Percentiles rank a stretch among this genome's conserved stretches.
phyloP scores from a whole-genome alignment of 2,113 vertebrate species.

The Rhabdornis inornatus region DNA sequence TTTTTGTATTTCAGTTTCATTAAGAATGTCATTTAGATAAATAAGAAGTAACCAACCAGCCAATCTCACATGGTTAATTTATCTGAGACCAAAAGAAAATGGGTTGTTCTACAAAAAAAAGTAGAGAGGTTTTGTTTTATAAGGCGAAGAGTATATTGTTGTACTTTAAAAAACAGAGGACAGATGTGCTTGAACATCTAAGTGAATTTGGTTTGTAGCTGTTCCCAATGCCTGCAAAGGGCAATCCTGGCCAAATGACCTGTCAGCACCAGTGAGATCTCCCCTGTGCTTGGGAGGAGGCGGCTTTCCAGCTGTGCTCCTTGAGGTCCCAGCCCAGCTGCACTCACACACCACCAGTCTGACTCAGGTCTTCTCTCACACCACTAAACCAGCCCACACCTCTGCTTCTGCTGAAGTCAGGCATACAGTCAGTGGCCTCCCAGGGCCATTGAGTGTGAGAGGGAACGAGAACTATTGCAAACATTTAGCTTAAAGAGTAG shows the following conservation, averaged over 20 bases:
- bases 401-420: neutral
- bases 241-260: accelerated
- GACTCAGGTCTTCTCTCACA: neutral
- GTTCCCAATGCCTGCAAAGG: neutral
- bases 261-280: neutral
- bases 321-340: neutral
- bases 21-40: neutral
- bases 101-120: neutral
- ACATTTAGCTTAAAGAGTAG: neutral
- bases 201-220: neutral
- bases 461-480: neutral
- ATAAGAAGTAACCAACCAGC: neutral
- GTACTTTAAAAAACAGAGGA: neutral
- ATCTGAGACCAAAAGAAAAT: neutral
- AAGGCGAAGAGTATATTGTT: neutral
- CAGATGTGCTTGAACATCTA: neutral
- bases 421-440: accelerated
- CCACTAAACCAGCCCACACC: accelerated
- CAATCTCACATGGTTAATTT: neutral
- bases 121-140: neutral
- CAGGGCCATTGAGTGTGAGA: neutral
- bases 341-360: neutral
- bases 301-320: neutral
- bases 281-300: neutral
- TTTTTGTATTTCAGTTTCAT: neutral